These are phyloP conservation scores for Homarus americanus DNA, from an alignment of 1,140 invertebrate genomes.

Conservation along the genomic window DNA sequence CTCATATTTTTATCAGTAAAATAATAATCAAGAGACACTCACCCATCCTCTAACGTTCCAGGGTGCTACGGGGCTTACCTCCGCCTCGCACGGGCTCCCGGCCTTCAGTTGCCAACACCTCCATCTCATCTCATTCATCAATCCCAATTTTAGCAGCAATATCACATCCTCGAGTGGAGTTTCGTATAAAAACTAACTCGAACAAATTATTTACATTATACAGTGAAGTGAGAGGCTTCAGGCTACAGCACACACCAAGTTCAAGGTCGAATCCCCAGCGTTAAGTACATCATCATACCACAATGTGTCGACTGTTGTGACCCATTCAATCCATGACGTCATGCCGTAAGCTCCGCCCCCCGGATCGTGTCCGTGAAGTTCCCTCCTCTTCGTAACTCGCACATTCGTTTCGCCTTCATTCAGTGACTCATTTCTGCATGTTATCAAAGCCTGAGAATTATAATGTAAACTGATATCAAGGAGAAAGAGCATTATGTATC, in stretches of 20 bases:
- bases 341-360: slow-evolving; percentile 49
- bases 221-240: neutral
- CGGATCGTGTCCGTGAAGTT: slow-evolving; percentile 41
- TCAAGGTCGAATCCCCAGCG: slow-evolving; percentile 2
- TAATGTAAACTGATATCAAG: slow-evolving; percentile 39
- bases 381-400: slow-evolving; percentile 48
- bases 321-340: slow-evolving; percentile 63
- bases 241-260: neutral
- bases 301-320: slow-evolving; percentile 28
- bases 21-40: slow-evolving; percentile 75
- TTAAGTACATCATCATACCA: slow-evolving; percentile 22
- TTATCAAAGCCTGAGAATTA: slow-evolving; percentile 38
- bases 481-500: slow-evolving; percentile 38
- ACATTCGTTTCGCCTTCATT: slow-evolving; percentile 56
- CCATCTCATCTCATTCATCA: neutral
- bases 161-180: too few relatives aligned
- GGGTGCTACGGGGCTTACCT: slow-evolving; percentile 67
- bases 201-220: neutral
- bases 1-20: slow-evolving; percentile 75
- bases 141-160: neutral
- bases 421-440: slow-evolving; percentile 67
- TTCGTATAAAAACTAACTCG: too few relatives aligned
- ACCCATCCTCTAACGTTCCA: slow-evolving; percentile 74
- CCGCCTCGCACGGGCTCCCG: slow-evolving; percentile 57
- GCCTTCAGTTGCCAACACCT: slow-evolving; percentile 15